Evolutionary conservation across 2,797 vertebrate genomes (phyloP).

Genomic region (Eutrigla gurnardus): DNA sequence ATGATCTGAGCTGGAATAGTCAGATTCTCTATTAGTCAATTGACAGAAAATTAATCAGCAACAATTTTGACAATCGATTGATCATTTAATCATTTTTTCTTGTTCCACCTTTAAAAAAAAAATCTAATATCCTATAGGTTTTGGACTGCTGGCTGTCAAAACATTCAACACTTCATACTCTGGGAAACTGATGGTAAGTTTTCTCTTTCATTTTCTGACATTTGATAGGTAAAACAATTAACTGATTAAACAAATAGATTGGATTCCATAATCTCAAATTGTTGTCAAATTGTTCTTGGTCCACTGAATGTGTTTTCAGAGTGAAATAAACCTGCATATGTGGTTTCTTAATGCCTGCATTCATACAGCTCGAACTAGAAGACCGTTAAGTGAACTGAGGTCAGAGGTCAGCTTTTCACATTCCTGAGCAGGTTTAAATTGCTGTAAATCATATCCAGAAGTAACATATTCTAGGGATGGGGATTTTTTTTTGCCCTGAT

Average conservation of each 20-base stretch:
- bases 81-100: too few species aligned
- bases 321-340: not conserved
- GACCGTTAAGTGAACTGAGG: not conserved
- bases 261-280: not conserved
- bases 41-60: too few species aligned
- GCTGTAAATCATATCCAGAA: not conserved
- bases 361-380: not conserved
- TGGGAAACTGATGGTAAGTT: not conserved
- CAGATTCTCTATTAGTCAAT: too few species aligned
- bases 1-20: too few species aligned
- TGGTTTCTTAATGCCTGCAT: not conserved
- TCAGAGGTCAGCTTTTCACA: constrained; percentile 28
- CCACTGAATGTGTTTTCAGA: constrained; percentile 4
- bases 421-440: not conserved
- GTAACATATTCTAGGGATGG: not conserved
- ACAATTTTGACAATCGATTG: too few species aligned
- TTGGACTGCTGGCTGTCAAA: not conserved
- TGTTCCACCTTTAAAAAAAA: not conserved
- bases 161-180: not conserved
- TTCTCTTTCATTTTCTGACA: not conserved
- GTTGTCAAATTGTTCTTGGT: not conserved
- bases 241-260: not conserved
- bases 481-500: not conserved
- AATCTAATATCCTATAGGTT: not conserved
- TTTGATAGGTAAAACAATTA: not conserved